Evolutionary conservation across 2,113 vertebrate genomes (phyloP).

Genomic region (Calyptomena viridis): DNA sequence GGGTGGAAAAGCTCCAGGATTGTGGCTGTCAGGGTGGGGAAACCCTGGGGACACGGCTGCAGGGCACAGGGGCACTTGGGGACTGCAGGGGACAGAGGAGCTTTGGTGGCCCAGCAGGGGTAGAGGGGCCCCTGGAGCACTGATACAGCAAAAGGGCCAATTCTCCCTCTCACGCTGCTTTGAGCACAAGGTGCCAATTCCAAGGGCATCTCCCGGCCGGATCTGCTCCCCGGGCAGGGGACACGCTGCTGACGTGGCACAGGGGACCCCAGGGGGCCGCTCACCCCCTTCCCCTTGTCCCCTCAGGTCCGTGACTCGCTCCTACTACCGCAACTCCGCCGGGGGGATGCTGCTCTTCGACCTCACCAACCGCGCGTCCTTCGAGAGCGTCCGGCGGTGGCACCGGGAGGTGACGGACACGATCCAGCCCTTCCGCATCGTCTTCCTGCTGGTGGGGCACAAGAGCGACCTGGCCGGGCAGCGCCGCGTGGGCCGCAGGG

Average conservation of each 20-base stretch:
- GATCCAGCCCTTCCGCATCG: slow-evolving; percentile 67
- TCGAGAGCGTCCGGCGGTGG: slow-evolving; percentile 80
- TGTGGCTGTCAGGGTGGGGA: rapidly evolving
- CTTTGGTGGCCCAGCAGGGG: background rate
- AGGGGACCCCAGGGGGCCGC: background rate
- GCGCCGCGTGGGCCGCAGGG: slow-evolving; percentile 69
- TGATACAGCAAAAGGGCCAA: background rate
- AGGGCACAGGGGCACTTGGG: background rate
- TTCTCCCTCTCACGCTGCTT: rapidly evolving
- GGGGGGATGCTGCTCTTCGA: slow-evolving; percentile 85
- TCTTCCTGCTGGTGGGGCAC: slow-evolving; percentile 83
- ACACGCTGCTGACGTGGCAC: rapidly evolving
- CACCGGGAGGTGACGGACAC: slow-evolving; percentile 79
- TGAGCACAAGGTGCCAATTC: rapidly evolving
- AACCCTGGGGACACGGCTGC: background rate
- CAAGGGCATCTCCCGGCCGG: background rate
- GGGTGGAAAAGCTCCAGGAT: background rate
- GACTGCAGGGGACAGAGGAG: rapidly evolving
- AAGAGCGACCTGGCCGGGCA: slow-evolving; percentile 77
- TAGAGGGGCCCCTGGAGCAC: background rate
- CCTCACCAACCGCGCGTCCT: slow-evolving; percentile 78
- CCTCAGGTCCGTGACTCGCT: slow-evolving; percentile 82
- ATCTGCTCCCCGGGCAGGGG: background rate
- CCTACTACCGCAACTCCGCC: slow-evolving; percentile 82
- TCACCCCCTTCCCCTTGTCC: background rate